A percentile compares a stretch with the other conserved stretches of the same genome.
Evolutionary conservation across 2,888 invertebrate species (phyloP).

Genomic region (Oxyteleia sp.): DNA sequence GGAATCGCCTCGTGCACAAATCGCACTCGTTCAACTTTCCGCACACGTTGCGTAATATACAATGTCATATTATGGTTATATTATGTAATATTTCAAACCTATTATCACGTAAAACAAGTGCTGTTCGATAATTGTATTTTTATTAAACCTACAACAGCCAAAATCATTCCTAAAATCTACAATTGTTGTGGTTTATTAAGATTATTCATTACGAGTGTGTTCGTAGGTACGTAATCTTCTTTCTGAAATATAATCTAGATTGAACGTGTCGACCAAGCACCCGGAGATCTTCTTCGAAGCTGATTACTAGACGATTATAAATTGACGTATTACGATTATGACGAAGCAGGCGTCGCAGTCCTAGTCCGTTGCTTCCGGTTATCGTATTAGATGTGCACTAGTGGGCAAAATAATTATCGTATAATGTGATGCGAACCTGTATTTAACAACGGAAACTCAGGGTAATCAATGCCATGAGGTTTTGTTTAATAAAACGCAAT

Average conservation of each 20-base stretch:
- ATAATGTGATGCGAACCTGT: conserved; percentile 48
- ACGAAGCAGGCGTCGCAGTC: conserved; percentile 38
- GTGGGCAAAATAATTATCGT: conserved; percentile 64
- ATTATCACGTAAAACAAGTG: too few species aligned
- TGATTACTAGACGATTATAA: conserved; percentile 63
- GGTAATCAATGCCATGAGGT: conserved; percentile 49
- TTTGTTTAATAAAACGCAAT: conserved; percentile 53
- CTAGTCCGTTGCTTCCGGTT: conserved; percentile 48
- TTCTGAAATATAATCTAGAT: conserved; percentile 19
- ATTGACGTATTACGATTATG: conserved; percentile 56
- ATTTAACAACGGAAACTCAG: conserved; percentile 54
- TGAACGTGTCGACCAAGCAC: neutral
- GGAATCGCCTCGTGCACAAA: too few species aligned
- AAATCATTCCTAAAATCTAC: too few species aligned
- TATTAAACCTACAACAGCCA: too few species aligned
- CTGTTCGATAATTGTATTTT: too few species aligned
- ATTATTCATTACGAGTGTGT: too few species aligned
- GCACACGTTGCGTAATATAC: too few species aligned
- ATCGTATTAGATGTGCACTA: conserved; percentile 61
- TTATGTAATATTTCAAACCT: too few species aligned
- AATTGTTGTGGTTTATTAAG: too few species aligned
- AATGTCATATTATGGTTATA: too few species aligned
- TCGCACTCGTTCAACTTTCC: too few species aligned
- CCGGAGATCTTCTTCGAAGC: conserved; percentile 20
- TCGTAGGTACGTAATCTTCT: too few species aligned